Base-by-base conservation (phyloP, 2,113 vertebrate species). In the Catharus bicknelli region DNA sequence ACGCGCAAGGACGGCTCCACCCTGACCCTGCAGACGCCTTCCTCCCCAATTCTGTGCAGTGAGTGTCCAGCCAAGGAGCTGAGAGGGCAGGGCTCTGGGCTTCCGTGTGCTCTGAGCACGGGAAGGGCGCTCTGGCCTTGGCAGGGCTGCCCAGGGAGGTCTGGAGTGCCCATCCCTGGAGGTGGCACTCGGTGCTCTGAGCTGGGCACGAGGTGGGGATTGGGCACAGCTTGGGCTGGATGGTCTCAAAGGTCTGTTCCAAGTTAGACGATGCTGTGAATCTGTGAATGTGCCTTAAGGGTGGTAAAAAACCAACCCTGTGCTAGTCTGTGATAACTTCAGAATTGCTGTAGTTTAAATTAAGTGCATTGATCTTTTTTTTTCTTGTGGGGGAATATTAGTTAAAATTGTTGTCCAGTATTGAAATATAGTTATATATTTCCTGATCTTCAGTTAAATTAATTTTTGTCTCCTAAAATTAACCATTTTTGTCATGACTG, bases 1-100 rank as follows among this genome's bases (percentile, higher is more conserved):
- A 97, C 97, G 12, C 98, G 98, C 83, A 97, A 98, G 80, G 99
- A 99, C 72, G 99, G 99, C 86, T 99, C 99, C 10, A 96, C 98
- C 84, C 97, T 99, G 97, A 99, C 98, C n/a, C 97, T 99, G 54
- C 99, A 99, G 97, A 98, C 98, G 4, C 98, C 99, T 5, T 99
- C 99, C 23, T 99, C 98, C 88, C 98, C 99, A 10, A 99, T 99
- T 87, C 97, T 99, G 58, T 99, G 99, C 97, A 99, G 99, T 99
- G 98, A 99, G 99, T 98, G 95, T 45, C 75, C 25, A 19, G 32
- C 16, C 30, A 14, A 3, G 5, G 40, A 2, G 21, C 32, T 42
- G 29, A 0, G 32, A 6, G 62, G 14, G 0, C 7, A 26, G 51
- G 51, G 40, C 0, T 30, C 34, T 75, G 55, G 38, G 6, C 15